phyloP scores from a whole-genome alignment of 2,888 invertebrate genomes.

The Dione juno region DNA sequence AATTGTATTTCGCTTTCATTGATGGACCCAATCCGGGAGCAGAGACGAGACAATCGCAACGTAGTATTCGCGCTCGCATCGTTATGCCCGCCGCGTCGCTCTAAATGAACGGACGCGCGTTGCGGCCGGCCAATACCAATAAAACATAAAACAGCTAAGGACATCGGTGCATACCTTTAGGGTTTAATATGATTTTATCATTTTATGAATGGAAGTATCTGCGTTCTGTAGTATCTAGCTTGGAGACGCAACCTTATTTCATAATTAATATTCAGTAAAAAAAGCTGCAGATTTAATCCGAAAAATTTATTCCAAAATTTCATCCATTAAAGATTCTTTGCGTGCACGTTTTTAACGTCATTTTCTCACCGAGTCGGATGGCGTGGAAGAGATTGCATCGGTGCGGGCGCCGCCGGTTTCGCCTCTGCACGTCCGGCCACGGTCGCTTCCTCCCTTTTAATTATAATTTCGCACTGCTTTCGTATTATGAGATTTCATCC shows the following conservation, averaged over 20 bases:
- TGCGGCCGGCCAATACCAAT: conserved; percentile 74
- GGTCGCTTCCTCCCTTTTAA: conserved; percentile 75
- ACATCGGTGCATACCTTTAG: conserved; percentile 62
- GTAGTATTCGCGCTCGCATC: conserved; percentile 71
- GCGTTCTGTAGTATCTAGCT: conserved; percentile 33
- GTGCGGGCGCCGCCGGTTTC: conserved; percentile 66
- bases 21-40: conserved; percentile 54
- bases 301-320: conserved; percentile 57
- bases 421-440: conserved; percentile 70
- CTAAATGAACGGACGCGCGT: conserved; percentile 80
- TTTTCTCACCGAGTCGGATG: conserved; percentile 67
- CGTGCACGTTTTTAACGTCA: conserved; percentile 63
- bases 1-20: conserved; percentile 70
- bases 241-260: not conserved
- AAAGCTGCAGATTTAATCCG: not conserved
- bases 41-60: conserved; percentile 57
- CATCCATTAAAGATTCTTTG: conserved; percentile 65
- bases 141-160: conserved; percentile 61
- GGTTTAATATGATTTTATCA: conserved; percentile 65
- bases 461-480: conserved; percentile 72
- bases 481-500: conserved; percentile 48
- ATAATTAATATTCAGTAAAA: not conserved
- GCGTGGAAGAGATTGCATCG: conserved; percentile 72
- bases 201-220: conserved; percentile 56
- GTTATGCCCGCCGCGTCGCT: conserved; percentile 79